These are phyloP conservation scores for Maccullochella peelii DNA, from an alignment of 2,113 vertebrate species.

Conservation along the genomic window DNA sequence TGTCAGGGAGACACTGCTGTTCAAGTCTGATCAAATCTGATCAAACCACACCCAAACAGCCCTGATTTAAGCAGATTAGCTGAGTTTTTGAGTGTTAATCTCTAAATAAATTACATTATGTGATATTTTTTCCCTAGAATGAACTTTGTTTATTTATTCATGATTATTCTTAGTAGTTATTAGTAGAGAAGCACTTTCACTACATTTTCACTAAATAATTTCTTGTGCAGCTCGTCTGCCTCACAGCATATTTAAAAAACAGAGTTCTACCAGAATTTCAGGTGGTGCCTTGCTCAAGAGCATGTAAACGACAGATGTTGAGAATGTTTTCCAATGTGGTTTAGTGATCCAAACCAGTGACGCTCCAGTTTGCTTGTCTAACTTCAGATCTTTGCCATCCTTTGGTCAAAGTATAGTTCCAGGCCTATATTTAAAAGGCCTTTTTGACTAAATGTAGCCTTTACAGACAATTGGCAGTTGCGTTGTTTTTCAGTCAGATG, in stretches of 20 bases:
- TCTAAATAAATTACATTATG: not conserved
- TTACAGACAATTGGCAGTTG: slow-evolving; percentile 8
- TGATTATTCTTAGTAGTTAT: not conserved
- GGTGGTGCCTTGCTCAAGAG: not conserved
- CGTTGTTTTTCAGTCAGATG: slow-evolving; percentile 10
- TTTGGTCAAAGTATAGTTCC: slow-evolving; percentile 13
- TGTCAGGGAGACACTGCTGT: not conserved
- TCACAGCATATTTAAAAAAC: not conserved
- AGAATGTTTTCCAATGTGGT: not conserved
- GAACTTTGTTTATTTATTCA: not conserved
- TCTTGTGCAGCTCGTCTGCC: not conserved
- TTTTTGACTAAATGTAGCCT: slow-evolving; percentile 5
- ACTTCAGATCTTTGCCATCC: slow-evolving; percentile 5
- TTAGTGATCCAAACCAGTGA: not conserved
- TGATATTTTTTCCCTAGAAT: not conserved
- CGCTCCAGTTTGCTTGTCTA: not conserved
- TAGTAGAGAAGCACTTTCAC: not conserved
- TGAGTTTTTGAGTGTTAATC: not conserved
- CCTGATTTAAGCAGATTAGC: not conserved
- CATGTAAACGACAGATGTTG: not conserved
- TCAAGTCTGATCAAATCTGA: not conserved
- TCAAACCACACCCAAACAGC: not conserved
- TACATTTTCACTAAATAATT: not conserved
- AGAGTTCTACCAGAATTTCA: not conserved
- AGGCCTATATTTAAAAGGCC: slow-evolving; percentile 15